phyloP scores from a whole-genome alignment of 2,888 invertebrate species.

The Erebia epiphron region DNA sequence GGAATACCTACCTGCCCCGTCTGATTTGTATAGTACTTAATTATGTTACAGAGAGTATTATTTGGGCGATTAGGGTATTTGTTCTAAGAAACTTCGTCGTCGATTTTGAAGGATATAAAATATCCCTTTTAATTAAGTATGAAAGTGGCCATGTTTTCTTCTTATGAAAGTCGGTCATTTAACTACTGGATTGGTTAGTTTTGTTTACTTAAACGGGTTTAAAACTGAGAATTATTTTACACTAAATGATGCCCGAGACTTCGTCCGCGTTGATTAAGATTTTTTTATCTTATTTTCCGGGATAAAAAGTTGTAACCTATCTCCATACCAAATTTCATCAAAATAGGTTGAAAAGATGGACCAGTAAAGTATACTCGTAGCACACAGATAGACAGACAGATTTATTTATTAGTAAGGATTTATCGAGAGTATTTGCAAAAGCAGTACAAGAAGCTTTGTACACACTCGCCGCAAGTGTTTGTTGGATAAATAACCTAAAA shows the following conservation, averaged over 20 bases:
- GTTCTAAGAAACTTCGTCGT: too few species aligned
- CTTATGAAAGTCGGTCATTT: background rate
- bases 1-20: background rate
- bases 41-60: too few species aligned
- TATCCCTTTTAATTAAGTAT: too few species aligned
- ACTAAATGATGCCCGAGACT: too few species aligned
- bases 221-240: background rate
- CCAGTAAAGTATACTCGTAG: too few species aligned
- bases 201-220: too few species aligned
- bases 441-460: constrained; percentile 45
- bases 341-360: background rate
- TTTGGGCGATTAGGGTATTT: too few species aligned
- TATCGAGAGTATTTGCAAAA: constrained; percentile 44
- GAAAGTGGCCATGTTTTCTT: background rate
- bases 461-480: constrained; percentile 49
- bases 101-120: too few species aligned
- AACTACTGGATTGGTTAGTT: background rate
- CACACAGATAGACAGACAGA: background rate
- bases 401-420: background rate
- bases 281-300: too few species aligned
- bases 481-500: constrained; percentile 51
- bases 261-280: too few species aligned
- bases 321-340: background rate
- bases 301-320: background rate
- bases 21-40: background rate